Conservation (phyloP, 2,888 invertebrate genomes). For the Brachylomia viminalis region DNA sequence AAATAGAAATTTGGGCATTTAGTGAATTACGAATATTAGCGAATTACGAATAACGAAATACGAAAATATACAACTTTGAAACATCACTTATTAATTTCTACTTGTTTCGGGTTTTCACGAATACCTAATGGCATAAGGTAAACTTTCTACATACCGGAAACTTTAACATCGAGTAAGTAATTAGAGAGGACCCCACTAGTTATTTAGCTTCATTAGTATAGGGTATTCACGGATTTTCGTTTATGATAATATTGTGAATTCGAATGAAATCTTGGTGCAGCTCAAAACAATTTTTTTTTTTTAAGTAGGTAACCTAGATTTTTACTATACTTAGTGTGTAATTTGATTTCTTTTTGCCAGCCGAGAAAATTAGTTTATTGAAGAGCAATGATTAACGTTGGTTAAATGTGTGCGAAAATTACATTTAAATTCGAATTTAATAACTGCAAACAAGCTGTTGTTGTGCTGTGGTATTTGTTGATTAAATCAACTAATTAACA, state of each 20-base stretch:
- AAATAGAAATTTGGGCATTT: too few species aligned
- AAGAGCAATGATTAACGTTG: not conserved
- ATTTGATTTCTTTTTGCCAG: not conserved
- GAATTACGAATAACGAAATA: not conserved
- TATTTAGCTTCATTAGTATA: slow-evolving; percentile 16
- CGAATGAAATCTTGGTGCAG: not conserved
- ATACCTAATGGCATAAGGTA: slow-evolving; percentile 28
- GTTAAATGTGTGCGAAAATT: not conserved
- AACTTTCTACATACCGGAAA: slow-evolving; percentile 45
- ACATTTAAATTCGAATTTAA: slow-evolving; percentile 5
- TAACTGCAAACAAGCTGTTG: not conserved
- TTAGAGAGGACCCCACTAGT: slow-evolving; percentile 35
- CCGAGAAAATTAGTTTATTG: not conserved
- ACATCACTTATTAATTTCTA: not conserved
- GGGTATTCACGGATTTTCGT: not conserved
- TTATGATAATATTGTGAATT: not conserved
- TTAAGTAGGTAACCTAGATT: not conserved
- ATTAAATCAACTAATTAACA: slow-evolving; percentile 19
- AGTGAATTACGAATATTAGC: not conserved
- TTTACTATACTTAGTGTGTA: not conserved
- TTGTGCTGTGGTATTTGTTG: too few species aligned
- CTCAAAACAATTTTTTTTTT: not conserved
- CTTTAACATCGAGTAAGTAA: slow-evolving; percentile 49
- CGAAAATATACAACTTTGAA: slow-evolving; percentile 4
- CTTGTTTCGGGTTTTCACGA: slow-evolving; percentile 11